phyloP scores from a whole-genome alignment of 64 coral and sea anemone genomes.

The Montipora capricornis region DNA sequence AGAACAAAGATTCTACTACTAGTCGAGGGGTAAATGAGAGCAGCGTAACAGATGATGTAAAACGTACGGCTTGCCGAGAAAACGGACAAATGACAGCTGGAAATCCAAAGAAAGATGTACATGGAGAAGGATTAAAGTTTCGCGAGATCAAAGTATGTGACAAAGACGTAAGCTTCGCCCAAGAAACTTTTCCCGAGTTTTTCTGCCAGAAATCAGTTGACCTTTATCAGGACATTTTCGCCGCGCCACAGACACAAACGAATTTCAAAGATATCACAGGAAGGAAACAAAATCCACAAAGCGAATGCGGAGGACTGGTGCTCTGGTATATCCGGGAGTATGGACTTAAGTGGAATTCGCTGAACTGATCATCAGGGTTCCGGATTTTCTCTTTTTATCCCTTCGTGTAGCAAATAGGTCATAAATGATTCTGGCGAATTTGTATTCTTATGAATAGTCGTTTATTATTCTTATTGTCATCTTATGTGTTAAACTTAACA shows the following conservation, averaged over 20 bases:
- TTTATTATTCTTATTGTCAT: no score
- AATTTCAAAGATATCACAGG: not conserved
- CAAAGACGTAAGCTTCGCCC: conserved; percentile 11
- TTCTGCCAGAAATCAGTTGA: not conserved
- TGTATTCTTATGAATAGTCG: no score
- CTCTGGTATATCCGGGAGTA: conserved; percentile 47
- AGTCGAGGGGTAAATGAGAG: not conserved
- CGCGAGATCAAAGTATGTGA: not conserved
- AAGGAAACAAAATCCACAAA: not conserved
- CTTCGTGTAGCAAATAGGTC: no score
- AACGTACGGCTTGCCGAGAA: not conserved
- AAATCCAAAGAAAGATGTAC: not conserved
- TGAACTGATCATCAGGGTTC: not conserved
- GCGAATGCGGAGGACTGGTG: conserved; percentile 29
- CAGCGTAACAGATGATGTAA: not conserved
- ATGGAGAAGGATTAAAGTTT: not conserved
- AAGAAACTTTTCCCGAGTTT: conserved; percentile 30
- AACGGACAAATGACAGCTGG: not conserved
- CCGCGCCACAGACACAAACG: not conserved
- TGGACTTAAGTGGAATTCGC: not conserved
- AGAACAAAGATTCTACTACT: not conserved
- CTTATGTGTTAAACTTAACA: no score
- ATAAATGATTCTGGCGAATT: no score
- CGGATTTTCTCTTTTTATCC: no score
- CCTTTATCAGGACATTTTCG: not conserved